A percentile compares a stretch with the other conserved stretches of the same genome.
Conservation (phyloP, 2,888 invertebrate species). For the Vanessa cardui region DNA sequence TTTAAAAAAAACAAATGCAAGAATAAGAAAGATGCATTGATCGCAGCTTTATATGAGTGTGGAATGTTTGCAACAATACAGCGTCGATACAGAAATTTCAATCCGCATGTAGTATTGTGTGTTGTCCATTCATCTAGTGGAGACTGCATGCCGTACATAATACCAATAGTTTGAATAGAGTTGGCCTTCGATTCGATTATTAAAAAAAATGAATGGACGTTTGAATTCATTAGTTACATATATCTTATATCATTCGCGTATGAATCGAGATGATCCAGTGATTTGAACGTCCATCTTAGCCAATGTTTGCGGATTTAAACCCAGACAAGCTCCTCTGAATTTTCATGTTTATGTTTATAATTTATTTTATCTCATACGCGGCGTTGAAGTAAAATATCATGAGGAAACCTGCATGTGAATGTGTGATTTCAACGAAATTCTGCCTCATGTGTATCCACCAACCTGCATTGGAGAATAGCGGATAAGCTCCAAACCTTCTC, state of each 20-base stretch:
- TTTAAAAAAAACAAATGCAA: constrained; percentile 18
- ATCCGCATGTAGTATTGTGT: constrained; percentile 37
- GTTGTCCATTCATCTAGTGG: constrained; percentile 30
- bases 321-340: too few relatives aligned
- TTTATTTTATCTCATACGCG: too few relatives aligned
- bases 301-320: too few relatives aligned
- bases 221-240: not conserved
- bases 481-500: too few relatives aligned
- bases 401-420: too few relatives aligned
- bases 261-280: too few relatives aligned
- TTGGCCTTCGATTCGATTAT: not conserved
- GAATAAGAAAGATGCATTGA: constrained; percentile 19
- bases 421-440: too few relatives aligned
- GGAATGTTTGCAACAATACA: constrained; percentile 27
- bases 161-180: constrained; percentile 9
- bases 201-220: not conserved
- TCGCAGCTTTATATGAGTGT: constrained; percentile 19
- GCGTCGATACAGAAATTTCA: constrained; percentile 39
- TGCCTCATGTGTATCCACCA: too few relatives aligned
- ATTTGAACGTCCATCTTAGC: too few relatives aligned
- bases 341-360: too few relatives aligned
- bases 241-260: not conserved
- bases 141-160: constrained; percentile 15
- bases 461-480: too few relatives aligned
- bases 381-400: too few relatives aligned